Percentiles rank a stretch among this genome's conserved stretches.
These are phyloP conservation scores for Hypsibius dujardini DNA, from an alignment of 1,140 invertebrate genomes.

Conservation along the genomic window DNA sequence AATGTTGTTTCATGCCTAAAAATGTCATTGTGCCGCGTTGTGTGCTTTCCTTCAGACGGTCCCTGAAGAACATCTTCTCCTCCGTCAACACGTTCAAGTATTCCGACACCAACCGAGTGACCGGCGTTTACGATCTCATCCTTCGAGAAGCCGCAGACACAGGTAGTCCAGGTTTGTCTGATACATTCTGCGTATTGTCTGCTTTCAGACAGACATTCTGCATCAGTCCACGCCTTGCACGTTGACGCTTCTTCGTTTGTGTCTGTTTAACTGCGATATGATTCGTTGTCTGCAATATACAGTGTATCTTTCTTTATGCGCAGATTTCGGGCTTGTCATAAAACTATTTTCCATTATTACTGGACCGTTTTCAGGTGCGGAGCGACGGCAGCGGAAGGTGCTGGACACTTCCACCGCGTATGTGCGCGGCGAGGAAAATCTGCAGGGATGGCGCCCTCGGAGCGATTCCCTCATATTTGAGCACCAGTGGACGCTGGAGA, in stretches of 20 bases:
- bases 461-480: conserved; percentile 95
- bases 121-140: conserved; percentile 85
- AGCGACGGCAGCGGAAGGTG: conserved; percentile 78
- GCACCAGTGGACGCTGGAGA: conserved; percentile 97
- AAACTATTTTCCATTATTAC: no score
- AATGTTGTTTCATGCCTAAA: conserved; percentile 4
- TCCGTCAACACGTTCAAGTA: conserved; percentile 57
- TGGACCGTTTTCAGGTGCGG: no score
- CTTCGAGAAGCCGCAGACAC: conserved; percentile 69
- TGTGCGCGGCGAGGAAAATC: conserved; percentile 92
- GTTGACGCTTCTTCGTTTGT: conserved; percentile 20
- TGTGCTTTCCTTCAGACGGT: conserved; percentile 42
- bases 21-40: background rate
- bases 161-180: conserved; percentile 49
- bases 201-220: no score
- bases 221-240: no score
- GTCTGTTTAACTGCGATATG: conserved; percentile 23
- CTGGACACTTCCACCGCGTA: conserved; percentile 93
- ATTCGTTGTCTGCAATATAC: no score
- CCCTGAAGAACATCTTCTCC: conserved; percentile 75
- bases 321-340: conserved; percentile 23
- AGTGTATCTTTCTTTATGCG: conserved; percentile 24
- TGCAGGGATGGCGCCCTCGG: conserved; percentile 87
- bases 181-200: no score
- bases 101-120: conserved; percentile 77